These are phyloP conservation scores for Acleris sparsana DNA, from an alignment of 2,888 invertebrate genomes.

Conservation along the genomic window DNA sequence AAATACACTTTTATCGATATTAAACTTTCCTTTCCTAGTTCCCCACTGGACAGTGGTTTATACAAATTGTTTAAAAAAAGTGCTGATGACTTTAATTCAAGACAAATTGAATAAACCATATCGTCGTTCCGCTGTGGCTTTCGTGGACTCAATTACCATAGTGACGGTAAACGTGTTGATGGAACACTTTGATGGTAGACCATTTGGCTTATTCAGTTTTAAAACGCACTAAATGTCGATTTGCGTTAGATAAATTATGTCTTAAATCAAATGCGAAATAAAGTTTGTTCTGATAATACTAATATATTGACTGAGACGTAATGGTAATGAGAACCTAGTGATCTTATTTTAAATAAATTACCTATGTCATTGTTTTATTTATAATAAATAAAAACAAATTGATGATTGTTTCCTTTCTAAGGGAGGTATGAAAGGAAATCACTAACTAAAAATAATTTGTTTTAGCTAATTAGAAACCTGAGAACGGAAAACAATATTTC, in stretches of 20 bases:
- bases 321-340: too few species aligned
- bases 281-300: too few species aligned
- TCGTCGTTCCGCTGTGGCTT: conserved; percentile 60
- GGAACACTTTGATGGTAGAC: conserved; percentile 37
- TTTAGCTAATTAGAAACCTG: conserved; percentile 26
- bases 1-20: conserved; percentile 2
- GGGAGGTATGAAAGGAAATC: background rate
- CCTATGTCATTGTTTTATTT: too few species aligned
- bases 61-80: conserved; percentile 41
- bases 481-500: conserved; percentile 28
- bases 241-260: background rate
- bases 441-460: background rate
- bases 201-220: conserved; percentile 16
- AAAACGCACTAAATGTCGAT: conserved; percentile 20
- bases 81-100: conserved; percentile 50
- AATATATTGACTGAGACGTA: too few species aligned
- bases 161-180: conserved; percentile 38
- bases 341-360: too few species aligned
- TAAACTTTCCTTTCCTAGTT: conserved; percentile 12
- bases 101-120: conserved; percentile 70
- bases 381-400: too few species aligned
- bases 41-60: conserved; percentile 8
- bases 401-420: too few species aligned
- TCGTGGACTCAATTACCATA: conserved; percentile 42
- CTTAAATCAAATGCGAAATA: background rate